These are phyloP conservation scores for Thamnaconus septentrionalis DNA, from an alignment of 2,113 vertebrate species.

Conservation along the genomic window DNA sequence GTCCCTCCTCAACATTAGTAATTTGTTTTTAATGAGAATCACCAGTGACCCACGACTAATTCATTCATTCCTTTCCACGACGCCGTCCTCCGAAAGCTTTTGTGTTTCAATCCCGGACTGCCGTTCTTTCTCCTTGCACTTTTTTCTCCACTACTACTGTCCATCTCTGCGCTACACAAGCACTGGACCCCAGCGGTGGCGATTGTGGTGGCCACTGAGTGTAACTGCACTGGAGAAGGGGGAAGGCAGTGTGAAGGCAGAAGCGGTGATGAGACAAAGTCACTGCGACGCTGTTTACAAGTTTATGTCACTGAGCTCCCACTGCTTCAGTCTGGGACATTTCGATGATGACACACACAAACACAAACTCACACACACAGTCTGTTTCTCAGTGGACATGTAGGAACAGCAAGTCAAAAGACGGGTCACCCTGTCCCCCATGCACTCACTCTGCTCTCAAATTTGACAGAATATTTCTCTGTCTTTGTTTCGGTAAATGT, in stretches of 20 bases:
- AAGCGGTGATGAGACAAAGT: constrained; percentile 22
- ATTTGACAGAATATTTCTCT: constrained; percentile 71
- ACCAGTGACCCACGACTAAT: constrained; percentile 99
- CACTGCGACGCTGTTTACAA: constrained; percentile 58
- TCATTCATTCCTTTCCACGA: constrained; percentile 96
- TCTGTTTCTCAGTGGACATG: constrained; percentile 66
- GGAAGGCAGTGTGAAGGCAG: constrained; percentile 8
- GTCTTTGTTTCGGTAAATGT: constrained; percentile 7
- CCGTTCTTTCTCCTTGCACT: constrained; percentile 19
- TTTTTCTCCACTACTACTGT: neutral
- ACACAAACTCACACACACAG: constrained; percentile 7
- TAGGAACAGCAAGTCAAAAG: constrained; percentile 72
- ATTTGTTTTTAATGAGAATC: constrained; percentile 99
- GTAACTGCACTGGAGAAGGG: constrained; percentile 14
- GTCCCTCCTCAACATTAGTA: constrained; percentile 97
- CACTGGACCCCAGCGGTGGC: neutral
- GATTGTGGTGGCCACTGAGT: too few species aligned
- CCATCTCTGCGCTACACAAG: constrained; percentile 4
- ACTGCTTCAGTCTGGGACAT: constrained; percentile 53
- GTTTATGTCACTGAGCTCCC: constrained; percentile 53
- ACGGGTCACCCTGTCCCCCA: constrained; percentile 73
- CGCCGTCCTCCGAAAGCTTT: constrained; percentile 77
- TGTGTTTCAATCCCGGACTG: constrained; percentile 73
- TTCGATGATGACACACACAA: neutral
- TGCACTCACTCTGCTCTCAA: constrained; percentile 69